A percentile compares a stretch with the other conserved stretches of the same genome.
These are phyloP conservation scores for Siniperca undulata DNA, from an alignment of 2,797 vertebrate genomes.

Conservation along the genomic window DNA sequence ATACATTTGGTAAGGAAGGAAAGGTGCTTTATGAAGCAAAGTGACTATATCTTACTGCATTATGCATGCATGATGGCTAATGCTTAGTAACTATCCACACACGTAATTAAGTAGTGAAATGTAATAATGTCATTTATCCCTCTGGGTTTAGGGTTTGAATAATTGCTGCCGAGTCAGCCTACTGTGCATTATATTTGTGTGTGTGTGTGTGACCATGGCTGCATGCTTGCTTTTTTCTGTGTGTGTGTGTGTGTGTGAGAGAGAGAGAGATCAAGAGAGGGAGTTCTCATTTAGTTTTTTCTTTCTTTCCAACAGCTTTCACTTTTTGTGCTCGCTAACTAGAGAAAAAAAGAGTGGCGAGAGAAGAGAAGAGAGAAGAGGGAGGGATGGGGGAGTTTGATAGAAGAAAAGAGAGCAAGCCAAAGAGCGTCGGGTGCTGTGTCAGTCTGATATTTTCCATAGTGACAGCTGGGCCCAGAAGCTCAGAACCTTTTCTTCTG, in stretches of 20 bases:
- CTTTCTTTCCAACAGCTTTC: slow-evolving; percentile 86
- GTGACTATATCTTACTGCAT: slow-evolving; percentile 67
- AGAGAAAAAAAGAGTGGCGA: slow-evolving; percentile 68
- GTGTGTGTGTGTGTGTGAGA: slow-evolving; percentile 35
- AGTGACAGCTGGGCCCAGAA: slow-evolving; percentile 94
- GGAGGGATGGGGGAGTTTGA: neutral
- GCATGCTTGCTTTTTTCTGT: slow-evolving; percentile 21
- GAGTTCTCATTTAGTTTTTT: slow-evolving; percentile 75
- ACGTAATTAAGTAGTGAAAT: slow-evolving; percentile 83
- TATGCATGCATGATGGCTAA: slow-evolving; percentile 75
- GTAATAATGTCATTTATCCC: slow-evolving; percentile 83
- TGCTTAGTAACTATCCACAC: slow-evolving; percentile 80
- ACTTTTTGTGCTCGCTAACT: slow-evolving; percentile 83
- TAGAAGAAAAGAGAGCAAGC: slow-evolving; percentile 76
- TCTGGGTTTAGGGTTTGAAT: slow-evolving; percentile 81
- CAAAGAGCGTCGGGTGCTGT: slow-evolving; percentile 80
- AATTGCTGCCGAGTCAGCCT: slow-evolving; percentile 83
- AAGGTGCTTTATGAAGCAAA: slow-evolving; percentile 69
- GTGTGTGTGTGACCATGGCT: slow-evolving; percentile 25
- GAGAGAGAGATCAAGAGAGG: slow-evolving; percentile 63
- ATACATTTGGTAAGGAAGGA: slow-evolving; percentile 59
- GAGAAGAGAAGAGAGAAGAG: slow-evolving; percentile 28
- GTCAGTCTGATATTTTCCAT: slow-evolving; percentile 88
- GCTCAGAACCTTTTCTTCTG: slow-evolving; percentile 86
- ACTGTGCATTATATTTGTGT: slow-evolving; percentile 68